Conservation (phyloP, 2,888 invertebrate genomes). For the Lasioglossum villosulum region DNA sequence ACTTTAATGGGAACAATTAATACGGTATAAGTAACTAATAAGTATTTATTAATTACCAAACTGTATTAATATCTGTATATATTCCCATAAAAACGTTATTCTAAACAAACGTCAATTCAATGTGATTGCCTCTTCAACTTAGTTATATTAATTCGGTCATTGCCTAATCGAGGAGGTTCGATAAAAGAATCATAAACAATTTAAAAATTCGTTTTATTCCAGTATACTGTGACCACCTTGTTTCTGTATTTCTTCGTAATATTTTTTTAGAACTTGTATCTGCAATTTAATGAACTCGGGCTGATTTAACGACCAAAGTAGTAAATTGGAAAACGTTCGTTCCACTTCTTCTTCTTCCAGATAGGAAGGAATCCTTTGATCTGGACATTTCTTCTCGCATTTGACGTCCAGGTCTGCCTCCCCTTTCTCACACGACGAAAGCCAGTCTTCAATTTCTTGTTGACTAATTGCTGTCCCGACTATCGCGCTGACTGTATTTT, state of each 20-base stretch:
- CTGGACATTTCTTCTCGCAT: neutral
- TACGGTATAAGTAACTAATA: neutral
- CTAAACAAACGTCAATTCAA: neutral
- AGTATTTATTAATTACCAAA: neutral
- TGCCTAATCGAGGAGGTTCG: neutral
- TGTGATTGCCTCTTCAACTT: neutral
- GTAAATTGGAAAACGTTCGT: conserved; percentile 1
- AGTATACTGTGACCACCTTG: neutral
- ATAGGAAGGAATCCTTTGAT: neutral
- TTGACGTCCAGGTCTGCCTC: neutral
- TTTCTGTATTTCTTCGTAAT: conserved; percentile 17
- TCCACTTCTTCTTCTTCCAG: conserved; percentile 3
- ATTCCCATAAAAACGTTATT: neutral
- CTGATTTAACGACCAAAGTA: conserved; percentile 3
- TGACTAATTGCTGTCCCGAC: neutral
- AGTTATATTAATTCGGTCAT: neutral
- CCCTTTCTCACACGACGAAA: neutral
- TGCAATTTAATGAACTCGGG: conserved; percentile 9
- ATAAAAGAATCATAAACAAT: neutral
- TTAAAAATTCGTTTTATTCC: neutral
- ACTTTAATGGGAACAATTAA: neutral
- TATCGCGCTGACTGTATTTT: neutral
- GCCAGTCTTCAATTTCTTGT: conserved; percentile 11
- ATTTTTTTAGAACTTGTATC: conserved; percentile 7
- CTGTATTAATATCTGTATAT: neutral